Evolutionary conservation across 2,888 invertebrate species (phyloP).

Genomic region (Sicus ferrugineus): DNA sequence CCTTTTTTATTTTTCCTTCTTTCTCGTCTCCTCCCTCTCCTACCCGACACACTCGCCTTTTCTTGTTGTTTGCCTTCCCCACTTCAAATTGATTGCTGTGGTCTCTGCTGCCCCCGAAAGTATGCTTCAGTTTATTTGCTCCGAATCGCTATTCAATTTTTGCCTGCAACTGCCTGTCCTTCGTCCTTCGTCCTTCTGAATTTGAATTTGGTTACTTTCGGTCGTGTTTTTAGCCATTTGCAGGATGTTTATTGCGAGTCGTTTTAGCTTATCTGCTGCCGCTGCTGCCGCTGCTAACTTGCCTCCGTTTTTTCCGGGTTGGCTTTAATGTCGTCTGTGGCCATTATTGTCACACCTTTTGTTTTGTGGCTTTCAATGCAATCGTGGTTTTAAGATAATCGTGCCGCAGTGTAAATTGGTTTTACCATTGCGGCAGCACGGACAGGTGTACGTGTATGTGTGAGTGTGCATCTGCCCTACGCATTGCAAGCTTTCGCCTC

Average conservation of each 20-base stretch:
- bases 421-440: neutral
- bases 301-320: neutral
- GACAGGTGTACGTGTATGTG: neutral
- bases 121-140: conserved; percentile 25
- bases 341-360: conserved; percentile 8
- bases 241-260: conserved; percentile 19
- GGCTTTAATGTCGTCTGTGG: conserved; percentile 4
- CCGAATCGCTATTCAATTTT: conserved; percentile 28
- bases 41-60: neutral
- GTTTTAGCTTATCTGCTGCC: conserved; percentile 22
- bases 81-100: conserved; percentile 12
- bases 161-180: neutral
- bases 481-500: no score
- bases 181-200: neutral
- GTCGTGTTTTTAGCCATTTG: neutral
- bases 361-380: conserved; percentile 13
- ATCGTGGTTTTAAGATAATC: conserved; percentile 30
- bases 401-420: conserved; percentile 33
- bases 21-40: neutral
- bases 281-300: neutral
- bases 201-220: conserved; percentile 3
- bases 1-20: neutral
- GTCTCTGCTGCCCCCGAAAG: conserved; percentile 20
- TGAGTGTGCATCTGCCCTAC: neutral
- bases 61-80: neutral